Evolutionary conservation across 2,797 vertebrate genomes (phyloP).

Genomic region (Phataginus tetradactyla): DNA sequence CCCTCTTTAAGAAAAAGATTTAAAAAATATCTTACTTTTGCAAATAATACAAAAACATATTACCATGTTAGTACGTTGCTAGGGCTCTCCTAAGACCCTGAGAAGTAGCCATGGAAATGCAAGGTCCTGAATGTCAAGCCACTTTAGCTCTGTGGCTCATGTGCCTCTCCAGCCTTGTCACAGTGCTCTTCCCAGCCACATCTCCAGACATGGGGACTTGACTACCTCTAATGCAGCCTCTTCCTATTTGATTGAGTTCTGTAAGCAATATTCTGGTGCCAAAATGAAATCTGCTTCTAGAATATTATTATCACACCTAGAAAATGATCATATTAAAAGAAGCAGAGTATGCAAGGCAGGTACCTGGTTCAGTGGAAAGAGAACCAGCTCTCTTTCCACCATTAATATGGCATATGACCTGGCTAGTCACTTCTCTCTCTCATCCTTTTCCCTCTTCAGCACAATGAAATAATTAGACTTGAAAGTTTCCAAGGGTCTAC

Average conservation of each 20-base stretch:
- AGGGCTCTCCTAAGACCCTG: not conserved
- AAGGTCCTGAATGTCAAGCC: not conserved
- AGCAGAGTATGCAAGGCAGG: not conserved
- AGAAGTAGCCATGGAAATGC: not conserved
- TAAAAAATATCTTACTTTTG: not conserved
- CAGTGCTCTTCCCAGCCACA: not conserved
- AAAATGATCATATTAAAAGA: not conserved
- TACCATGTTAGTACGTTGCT: not conserved
- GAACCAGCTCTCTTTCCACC: not conserved
- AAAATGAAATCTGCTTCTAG: constrained; percentile 26
- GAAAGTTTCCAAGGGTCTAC: not conserved
- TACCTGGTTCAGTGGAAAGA: not conserved
- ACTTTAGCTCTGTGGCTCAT: not conserved
- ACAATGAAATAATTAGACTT: not conserved
- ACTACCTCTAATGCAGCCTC: not conserved
- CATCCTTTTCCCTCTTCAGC: not conserved
- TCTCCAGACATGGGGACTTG: not conserved
- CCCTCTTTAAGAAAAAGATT: not conserved
- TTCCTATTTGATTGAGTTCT: constrained; percentile 2
- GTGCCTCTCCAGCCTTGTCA: not conserved
- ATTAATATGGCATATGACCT: not conserved
- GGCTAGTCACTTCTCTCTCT: not conserved
- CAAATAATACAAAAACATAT: not conserved
- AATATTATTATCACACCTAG: not conserved
- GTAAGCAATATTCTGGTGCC: not conserved